A percentile compares a stretch with the other conserved stretches of the same genome.
phyloP scores from a whole-genome alignment of 2,113 vertebrate genomes.

The Eretmochelys imbricata region DNA sequence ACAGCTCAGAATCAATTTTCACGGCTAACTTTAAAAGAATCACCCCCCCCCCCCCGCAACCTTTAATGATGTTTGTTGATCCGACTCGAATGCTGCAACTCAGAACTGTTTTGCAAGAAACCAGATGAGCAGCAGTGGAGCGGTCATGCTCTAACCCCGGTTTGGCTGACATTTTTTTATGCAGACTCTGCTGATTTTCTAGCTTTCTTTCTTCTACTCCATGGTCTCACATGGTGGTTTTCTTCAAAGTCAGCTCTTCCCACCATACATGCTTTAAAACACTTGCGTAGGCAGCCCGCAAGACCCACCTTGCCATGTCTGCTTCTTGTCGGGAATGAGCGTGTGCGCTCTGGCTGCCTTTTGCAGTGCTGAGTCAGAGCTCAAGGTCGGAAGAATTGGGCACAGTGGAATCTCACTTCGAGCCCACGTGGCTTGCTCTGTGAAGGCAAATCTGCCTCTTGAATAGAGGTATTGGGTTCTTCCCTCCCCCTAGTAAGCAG shows the following conservation, averaged over 20 bases:
- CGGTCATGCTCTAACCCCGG: neutral
- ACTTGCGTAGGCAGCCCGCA: neutral
- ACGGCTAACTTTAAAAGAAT: slow-evolving; percentile 24
- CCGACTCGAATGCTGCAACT: slow-evolving; percentile 36
- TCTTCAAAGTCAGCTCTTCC: neutral
- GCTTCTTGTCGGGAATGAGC: neutral
- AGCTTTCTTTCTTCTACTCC: neutral
- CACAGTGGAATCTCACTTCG: neutral
- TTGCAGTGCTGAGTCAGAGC: neutral
- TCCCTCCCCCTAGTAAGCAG: neutral
- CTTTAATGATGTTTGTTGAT: slow-evolving; percentile 42
- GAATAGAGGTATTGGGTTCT: neutral
- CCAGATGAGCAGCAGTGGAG: slow-evolving; percentile 20
- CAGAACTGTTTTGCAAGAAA: slow-evolving; percentile 17
- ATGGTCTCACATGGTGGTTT: neutral
- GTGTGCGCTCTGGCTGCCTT: neutral
- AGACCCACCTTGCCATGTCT: neutral
- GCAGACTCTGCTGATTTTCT: neutral
- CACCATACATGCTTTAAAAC: neutral
- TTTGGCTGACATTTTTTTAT: neutral
- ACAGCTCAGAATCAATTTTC: slow-evolving; percentile 77
- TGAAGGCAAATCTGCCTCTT: neutral
- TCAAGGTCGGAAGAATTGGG: neutral
- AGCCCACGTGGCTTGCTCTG: neutral
- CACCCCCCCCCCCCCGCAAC: neutral